Evolutionary conservation across 2,113 vertebrate species (phyloP), one percentile per base, ranked within the genome.

Genomic region (Neotoma lepida): DNA sequence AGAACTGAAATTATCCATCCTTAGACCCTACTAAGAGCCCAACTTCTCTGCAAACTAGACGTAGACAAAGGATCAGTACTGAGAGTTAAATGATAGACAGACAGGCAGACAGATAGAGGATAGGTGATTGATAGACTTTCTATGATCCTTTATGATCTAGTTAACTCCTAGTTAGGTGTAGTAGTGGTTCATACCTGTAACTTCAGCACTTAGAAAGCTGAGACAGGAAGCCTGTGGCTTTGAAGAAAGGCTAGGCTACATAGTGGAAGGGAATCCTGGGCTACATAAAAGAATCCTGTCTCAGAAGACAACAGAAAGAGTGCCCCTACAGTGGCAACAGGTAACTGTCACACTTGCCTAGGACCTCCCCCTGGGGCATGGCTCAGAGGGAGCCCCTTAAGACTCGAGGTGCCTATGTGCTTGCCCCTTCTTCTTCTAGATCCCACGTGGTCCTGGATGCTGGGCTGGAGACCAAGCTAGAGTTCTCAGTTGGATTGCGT

Each of bases 1-100:
- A 49, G 49, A 95, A 78, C 84, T 66, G 91, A 94, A 94, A 94
- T 84, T 74, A 93, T 85, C 81, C 64, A 92, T 77, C 70, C 76
- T 68, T 92, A 58, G 49, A 96, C 39, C 77, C 93, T 68, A 61
- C 49, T 89, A 81, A 97, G 91, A 91, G 80, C 9, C 51, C 82
- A 91, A 56, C 56, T 26, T 4, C 44, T 68, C 90, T 66, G 46
- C 56, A 74, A 51, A 85, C 64, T 80, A 35, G 26, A 76, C 94
- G 41, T 33, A 64, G 56, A 90, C 3, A 88, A 92, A 95, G 51
- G 24, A 61, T 71, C 61, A 92, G 85, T 14, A 20, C 15, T 74
- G 9, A 6, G 51, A 88, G 30, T 14, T 44, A 68, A 49, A 51
- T 46, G 80, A 14, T 1, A 58, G 17, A 20, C 17, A 54, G 30